These are phyloP conservation scores for Parotia lawesii DNA, from an alignment of 2,113 vertebrate genomes.

Conservation along the genomic window DNA sequence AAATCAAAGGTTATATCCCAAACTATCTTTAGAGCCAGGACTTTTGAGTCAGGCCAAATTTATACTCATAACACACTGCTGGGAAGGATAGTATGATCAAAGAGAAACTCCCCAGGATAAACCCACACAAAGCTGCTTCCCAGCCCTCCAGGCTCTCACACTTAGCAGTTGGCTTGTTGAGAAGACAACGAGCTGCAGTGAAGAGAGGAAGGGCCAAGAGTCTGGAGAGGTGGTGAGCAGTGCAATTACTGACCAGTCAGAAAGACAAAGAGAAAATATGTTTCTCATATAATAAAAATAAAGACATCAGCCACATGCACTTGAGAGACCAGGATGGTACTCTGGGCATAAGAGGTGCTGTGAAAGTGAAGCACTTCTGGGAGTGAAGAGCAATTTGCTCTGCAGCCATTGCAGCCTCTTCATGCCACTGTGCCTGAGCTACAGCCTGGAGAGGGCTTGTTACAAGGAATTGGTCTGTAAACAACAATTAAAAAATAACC, in stretches of 20 bases:
- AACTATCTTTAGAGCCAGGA: background rate
- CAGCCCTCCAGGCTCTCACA: background rate
- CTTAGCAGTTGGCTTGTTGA: background rate
- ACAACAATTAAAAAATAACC: conserved; percentile 30
- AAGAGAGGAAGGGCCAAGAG: background rate
- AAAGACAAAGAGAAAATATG: background rate
- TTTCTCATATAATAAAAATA: background rate
- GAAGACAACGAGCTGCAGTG: background rate
- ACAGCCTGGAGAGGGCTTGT: background rate
- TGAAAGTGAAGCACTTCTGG: background rate
- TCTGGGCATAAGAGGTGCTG: background rate
- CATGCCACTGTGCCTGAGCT: background rate
- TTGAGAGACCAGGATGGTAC: background rate
- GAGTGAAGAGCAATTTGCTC: conserved; percentile 27
- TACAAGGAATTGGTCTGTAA: background rate
- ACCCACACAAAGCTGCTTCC: background rate
- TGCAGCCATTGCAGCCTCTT: background rate
- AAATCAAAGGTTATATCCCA: background rate
- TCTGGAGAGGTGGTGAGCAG: background rate
- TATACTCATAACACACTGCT: background rate
- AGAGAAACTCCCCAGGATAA: background rate
- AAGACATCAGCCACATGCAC: background rate
- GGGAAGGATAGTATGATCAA: background rate
- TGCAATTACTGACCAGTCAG: background rate
- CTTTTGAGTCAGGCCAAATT: background rate